A percentile compares a stretch with the other conserved stretches of the same genome.
Conservation (phyloP, 2,797 vertebrate species). For the Channa striata region DNA sequence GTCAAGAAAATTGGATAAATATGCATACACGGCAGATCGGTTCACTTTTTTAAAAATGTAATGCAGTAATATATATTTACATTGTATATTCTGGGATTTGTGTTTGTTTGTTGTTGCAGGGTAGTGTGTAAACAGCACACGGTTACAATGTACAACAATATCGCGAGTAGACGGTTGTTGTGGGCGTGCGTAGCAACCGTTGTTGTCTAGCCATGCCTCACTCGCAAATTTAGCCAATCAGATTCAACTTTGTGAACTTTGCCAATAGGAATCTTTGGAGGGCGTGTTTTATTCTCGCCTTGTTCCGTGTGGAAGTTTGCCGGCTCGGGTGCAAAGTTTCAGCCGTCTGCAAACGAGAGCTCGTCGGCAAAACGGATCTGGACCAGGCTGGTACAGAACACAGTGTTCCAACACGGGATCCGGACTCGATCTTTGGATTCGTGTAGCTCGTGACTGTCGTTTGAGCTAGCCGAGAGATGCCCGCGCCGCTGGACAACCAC, state of each 20-base stretch:
- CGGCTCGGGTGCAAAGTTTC: conserved; percentile 98
- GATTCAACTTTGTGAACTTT: accelerated
- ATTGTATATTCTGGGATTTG: too few relatives aligned
- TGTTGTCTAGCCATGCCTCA: conserved; percentile 45
- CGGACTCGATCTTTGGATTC: background rate
- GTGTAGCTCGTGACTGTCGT: background rate
- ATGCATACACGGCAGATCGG: too few relatives aligned
- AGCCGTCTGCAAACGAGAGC: conserved; percentile 90
- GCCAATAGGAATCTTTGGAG: conserved; percentile 53
- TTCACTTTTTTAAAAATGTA: too few relatives aligned
- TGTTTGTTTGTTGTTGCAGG: background rate
- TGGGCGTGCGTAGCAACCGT: conserved; percentile 77
- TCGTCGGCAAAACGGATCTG: conserved; percentile 49
- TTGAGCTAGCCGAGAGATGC: conserved; percentile 21
- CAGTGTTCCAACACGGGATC: background rate
- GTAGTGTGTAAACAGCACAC: background rate
- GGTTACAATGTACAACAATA: conserved; percentile 1
- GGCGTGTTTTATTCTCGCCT: conserved; percentile 55
- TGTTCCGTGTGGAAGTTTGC: conserved; percentile 97
- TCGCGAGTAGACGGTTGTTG: conserved; percentile 48
- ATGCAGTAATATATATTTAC: too few relatives aligned
- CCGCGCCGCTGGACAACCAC: conserved; percentile 1
- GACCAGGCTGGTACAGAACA: conserved; percentile 7
- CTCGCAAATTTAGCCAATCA: conserved; percentile 57
- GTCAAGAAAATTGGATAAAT: too few relatives aligned